A percentile compares a stretch with the other conserved stretches of the same genome.
These are phyloP conservation scores for Cairina moschata DNA, from an alignment of 2,113 vertebrate species.

Conservation along the genomic window DNA sequence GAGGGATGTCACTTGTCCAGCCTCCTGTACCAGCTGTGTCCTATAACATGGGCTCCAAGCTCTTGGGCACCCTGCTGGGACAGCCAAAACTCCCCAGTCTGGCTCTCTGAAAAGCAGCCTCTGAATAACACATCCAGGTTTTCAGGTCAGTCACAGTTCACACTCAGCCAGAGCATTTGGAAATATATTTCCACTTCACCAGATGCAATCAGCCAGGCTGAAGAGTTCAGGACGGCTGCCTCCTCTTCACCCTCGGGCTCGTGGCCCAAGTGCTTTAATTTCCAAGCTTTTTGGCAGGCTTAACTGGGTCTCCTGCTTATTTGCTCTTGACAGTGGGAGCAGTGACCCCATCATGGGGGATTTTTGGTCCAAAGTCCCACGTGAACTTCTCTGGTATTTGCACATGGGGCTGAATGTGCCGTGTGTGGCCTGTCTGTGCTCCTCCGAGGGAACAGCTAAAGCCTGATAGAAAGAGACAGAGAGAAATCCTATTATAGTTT, in stretches of 20 bases:
- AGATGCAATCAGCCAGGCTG: background rate
- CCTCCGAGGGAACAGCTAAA: background rate
- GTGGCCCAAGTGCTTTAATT: background rate
- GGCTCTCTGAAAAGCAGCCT: background rate
- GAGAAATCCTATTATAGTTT: conserved; percentile 42
- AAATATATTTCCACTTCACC: background rate
- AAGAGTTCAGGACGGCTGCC: background rate
- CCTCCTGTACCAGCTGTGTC: background rate
- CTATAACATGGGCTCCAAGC: background rate
- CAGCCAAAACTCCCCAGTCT: background rate
- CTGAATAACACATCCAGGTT: background rate
- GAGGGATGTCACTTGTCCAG: background rate
- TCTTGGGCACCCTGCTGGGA: background rate
- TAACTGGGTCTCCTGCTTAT: background rate
- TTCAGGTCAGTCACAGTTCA: fast-evolving
- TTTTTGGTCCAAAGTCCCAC: background rate
- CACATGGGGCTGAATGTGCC: background rate
- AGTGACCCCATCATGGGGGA: background rate
- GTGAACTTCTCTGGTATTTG: background rate
- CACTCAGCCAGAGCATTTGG: background rate
- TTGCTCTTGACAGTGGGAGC: background rate
- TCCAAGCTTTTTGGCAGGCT: background rate
- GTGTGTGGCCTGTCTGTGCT: background rate
- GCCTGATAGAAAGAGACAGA: background rate
- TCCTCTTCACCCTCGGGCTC: background rate